Conservation (phyloP, 2,797 vertebrate genomes). For the Petrocephalus sullivani region DNA sequence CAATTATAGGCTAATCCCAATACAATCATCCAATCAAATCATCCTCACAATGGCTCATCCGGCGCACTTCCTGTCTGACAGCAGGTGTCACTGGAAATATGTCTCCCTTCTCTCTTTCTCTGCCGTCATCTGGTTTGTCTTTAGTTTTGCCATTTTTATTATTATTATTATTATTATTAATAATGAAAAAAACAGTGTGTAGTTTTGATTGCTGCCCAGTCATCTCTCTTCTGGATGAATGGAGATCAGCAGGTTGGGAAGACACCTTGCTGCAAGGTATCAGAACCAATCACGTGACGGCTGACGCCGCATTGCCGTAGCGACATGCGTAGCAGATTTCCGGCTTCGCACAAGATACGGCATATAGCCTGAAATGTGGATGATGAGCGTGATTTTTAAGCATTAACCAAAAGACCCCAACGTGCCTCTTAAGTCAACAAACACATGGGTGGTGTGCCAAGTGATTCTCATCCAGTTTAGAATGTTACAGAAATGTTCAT, state of each 20-base stretch:
- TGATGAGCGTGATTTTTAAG: background rate
- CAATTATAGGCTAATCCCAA: slow-evolving; percentile 11
- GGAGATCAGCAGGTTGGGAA: background rate
- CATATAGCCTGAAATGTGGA: background rate
- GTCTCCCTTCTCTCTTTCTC: background rate
- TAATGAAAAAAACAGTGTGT: background rate
- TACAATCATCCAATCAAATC: slow-evolving; percentile 9
- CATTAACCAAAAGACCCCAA: background rate
- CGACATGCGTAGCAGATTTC: background rate
- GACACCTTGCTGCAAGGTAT: background rate
- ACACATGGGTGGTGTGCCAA: background rate
- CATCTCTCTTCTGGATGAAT: background rate
- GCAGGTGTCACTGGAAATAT: background rate
- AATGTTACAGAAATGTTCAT: background rate
- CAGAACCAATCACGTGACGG: background rate
- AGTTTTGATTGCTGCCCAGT: background rate
- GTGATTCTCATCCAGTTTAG: background rate
- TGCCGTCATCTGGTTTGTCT: background rate
- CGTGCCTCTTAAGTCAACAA: background rate
- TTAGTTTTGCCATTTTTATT: background rate
- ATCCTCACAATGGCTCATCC: background rate
- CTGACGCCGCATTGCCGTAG: background rate
- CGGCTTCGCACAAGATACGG: background rate
- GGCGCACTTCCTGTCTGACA: background rate
- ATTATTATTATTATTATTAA: background rate